Conservation (phyloP, 2,113 vertebrate species). For the Brachyhypopomus gauderio region DNA sequence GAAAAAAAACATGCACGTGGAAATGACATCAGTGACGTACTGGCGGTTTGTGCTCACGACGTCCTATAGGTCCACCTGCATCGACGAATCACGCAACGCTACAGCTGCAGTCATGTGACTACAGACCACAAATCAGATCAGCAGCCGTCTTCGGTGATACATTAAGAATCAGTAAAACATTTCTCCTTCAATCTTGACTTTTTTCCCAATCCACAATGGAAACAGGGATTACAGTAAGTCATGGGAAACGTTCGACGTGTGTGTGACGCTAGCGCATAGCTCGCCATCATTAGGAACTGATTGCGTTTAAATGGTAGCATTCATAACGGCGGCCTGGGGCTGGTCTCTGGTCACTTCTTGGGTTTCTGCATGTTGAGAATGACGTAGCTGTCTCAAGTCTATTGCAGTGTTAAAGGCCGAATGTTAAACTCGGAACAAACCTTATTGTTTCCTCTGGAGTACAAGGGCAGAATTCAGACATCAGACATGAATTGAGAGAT, state of each 20-base stretch:
- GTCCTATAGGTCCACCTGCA: no score
- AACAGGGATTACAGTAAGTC: slow-evolving; percentile 4
- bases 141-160: no score
- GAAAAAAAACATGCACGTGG: not conserved
- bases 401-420: slow-evolving; percentile 31
- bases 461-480: slow-evolving; percentile 44
- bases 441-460: slow-evolving; percentile 32
- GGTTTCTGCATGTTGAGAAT: slow-evolving; percentile 48
- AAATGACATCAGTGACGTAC: no score
- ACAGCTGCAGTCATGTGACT: no score
- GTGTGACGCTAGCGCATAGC: slow-evolving; percentile 43
- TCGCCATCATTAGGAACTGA: slow-evolving; percentile 61
- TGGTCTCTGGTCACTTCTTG: slow-evolving; percentile 29
- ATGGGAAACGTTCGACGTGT: not conserved
- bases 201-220: not conserved
- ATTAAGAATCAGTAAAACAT: not conserved
- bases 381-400: slow-evolving; percentile 50
- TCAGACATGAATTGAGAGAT: slow-evolving; percentile 22
- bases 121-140: no score
- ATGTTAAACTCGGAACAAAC: slow-evolving; percentile 36
- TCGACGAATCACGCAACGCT: no score
- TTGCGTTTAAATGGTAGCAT: slow-evolving; percentile 66
- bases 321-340: slow-evolving; percentile 61
- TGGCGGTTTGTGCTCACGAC: no score
- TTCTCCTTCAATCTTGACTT: slow-evolving; percentile 35